Evolutionary conservation across 2,797 vertebrate species (phyloP).

Genomic region (Emydoidea blandingii): DNA sequence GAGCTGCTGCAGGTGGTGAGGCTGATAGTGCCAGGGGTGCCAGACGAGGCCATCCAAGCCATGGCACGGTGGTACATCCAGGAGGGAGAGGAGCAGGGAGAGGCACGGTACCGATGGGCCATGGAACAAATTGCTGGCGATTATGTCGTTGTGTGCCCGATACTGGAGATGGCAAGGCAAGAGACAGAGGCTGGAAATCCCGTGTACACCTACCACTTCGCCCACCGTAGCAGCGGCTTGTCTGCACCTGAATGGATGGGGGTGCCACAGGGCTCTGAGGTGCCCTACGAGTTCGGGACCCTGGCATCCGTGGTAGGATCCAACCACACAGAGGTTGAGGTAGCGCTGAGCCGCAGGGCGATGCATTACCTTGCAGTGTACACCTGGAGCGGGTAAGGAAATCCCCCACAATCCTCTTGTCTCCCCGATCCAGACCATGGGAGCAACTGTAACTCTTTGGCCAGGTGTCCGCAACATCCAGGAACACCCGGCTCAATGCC

Average conservation of each 20-base stretch:
- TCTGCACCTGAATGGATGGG: conserved; percentile 85
- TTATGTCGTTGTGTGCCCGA: conserved; percentile 59
- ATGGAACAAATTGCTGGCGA: conserved; percentile 76
- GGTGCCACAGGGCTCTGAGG: conserved; percentile 81
- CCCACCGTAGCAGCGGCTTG: conserved; percentile 80
- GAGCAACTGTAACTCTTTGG: too few species aligned
- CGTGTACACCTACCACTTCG: conserved; percentile 79
- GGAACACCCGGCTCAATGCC: too few species aligned
- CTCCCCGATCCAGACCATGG: too few species aligned
- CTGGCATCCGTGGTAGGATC: conserved; percentile 63
- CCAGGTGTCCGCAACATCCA: too few species aligned
- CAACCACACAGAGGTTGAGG: conserved; percentile 72
- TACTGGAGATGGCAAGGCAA: conserved; percentile 29
- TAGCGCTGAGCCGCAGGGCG: conserved; percentile 79
- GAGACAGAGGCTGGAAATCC: conserved; percentile 73
- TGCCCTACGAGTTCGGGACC: conserved; percentile 84
- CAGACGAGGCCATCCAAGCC: conserved; percentile 45
- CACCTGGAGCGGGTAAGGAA: conserved; percentile 80
- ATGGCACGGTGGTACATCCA: conserved; percentile 80
- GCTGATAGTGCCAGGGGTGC: neutral
- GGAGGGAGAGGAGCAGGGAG: conserved; percentile 55
- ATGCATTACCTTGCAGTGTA: conserved; percentile 85
- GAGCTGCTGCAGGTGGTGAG: conserved; percentile 67
- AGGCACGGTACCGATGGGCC: conserved; percentile 71
- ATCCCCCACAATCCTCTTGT: too few species aligned